Evolutionary conservation across 2,888 invertebrate genomes (phyloP).

Genomic region (Limnephilus marmoratus): DNA sequence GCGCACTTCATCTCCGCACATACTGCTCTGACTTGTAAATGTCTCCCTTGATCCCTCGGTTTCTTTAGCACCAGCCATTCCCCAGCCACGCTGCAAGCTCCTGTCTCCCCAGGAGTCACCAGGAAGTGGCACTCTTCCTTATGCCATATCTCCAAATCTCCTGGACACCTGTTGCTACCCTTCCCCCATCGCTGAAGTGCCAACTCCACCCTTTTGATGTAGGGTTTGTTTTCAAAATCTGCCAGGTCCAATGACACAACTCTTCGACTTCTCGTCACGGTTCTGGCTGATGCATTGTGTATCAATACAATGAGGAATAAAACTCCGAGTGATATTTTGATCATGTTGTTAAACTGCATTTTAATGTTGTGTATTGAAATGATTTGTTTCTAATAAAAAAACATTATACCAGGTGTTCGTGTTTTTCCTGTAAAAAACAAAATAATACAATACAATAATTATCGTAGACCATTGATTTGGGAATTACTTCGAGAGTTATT

Average conservation of each 20-base stretch:
- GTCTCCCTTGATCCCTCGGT: conserved; percentile 10
- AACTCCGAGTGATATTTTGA: not conserved
- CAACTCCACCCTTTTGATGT: conserved; percentile 4
- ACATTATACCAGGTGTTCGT: not conserved
- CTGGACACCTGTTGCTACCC: not conserved
- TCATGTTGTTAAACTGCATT: not conserved
- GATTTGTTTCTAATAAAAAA: not conserved
- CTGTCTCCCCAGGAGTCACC: not conserved
- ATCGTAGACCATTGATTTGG: not conserved
- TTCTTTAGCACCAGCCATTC: conserved; percentile 35
- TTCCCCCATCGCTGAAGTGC: conserved; percentile 3
- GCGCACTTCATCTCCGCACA: conserved; percentile 26
- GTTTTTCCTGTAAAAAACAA: not conserved
- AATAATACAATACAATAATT: not conserved
- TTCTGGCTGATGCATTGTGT: not conserved
- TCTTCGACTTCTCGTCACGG: not conserved
- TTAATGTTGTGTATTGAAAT: not conserved
- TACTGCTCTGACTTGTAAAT: not conserved
- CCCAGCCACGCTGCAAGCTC: not conserved
- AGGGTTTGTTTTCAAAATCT: conserved; percentile 3
- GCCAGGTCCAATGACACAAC: not conserved
- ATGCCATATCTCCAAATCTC: conserved; percentile 22
- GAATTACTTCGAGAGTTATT: not conserved
- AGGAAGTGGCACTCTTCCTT: conserved; percentile 5
- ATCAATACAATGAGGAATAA: not conserved